Conservation (phyloP, 1,140 invertebrate species). For the Cataglyphis hispanica region DNA sequence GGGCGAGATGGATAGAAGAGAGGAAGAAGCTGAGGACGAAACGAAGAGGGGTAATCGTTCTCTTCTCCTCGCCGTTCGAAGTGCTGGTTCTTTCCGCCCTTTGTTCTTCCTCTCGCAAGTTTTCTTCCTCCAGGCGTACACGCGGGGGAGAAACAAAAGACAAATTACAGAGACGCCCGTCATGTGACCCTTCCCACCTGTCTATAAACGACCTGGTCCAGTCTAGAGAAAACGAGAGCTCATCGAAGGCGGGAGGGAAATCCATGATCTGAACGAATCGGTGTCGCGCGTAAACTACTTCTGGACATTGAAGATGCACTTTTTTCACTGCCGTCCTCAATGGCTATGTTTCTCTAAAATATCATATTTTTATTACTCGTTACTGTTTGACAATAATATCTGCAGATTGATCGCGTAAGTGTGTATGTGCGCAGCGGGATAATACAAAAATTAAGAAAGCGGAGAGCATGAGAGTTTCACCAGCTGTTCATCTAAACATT, state of each 20-base stretch:
- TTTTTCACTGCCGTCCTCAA: slow-evolving; percentile 7
- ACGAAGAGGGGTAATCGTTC: slow-evolving; percentile 60
- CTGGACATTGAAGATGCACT: slow-evolving; percentile 6
- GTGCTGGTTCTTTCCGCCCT: slow-evolving; percentile 80
- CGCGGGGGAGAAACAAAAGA: slow-evolving; percentile 83
- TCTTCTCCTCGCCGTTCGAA: slow-evolving; percentile 67
- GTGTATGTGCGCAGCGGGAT: not conserved
- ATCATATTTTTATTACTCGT: slow-evolving; percentile 21
- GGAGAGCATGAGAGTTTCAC: slow-evolving; percentile 1
- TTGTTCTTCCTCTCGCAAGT: slow-evolving; percentile 79
- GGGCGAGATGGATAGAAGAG: not conserved
- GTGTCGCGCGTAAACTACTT: slow-evolving; percentile 59
- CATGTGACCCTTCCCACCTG: slow-evolving; percentile 84
- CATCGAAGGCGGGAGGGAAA: slow-evolving; percentile 22
- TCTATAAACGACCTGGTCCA: slow-evolving; percentile 69
- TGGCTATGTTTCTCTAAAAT: not conserved
- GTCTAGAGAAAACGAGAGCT: slow-evolving; percentile 38
- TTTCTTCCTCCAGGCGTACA: slow-evolving; percentile 76
- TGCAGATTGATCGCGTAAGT: slow-evolving; percentile 12
- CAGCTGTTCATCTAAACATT: slow-evolving; percentile 42
- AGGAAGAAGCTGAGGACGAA: slow-evolving; percentile 27
- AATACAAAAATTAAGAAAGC: slow-evolving; percentile 19
- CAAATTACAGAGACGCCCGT: slow-evolving; percentile 84
- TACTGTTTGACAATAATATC: not conserved
- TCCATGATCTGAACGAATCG: slow-evolving; percentile 35